Base-by-base conservation (phyloP, 2,797 vertebrate species). In the Falco columbarius region DNA sequence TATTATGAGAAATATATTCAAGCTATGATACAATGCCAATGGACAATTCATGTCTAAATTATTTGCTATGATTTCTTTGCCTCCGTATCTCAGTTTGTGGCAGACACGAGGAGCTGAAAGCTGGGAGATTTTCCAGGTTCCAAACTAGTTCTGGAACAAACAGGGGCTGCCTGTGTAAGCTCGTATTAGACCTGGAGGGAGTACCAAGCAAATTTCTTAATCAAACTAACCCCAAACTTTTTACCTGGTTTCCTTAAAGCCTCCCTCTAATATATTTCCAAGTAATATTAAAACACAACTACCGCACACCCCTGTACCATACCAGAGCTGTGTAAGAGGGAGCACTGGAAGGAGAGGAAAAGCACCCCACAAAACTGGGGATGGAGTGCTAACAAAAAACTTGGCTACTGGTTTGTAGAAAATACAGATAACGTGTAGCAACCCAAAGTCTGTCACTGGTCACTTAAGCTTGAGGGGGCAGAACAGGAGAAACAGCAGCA, bases 1-100 rank as follows among this genome's bases (percentile, higher is more conserved):
- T 96, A 93, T 96, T 94, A 97, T 91, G 70, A 95, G 79, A 93
- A 94, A 97, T 93, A 86, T 62, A 96, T 96, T 95, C 94, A 88
- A 93, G 94, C 89, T 86, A 94, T 76, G 93, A 94, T 91, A 97
- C 94, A 96, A 97, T 79, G 89, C 93, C 94, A 91, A 30, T 36
- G 73, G 92, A 96, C 84, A 93, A 96, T 92, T 96, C 86, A 81
- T 30, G 91, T 83, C 75, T 94, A 80, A 95, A 96, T 91, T 90
- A 94, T 96, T 92, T 47, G 1, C 87, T 67, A 65, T 88, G 91
- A 96, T 95, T 95, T 96, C 95, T 95, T 90, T 97, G 84, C 91
- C 2, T 2, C 66, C 0, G 1, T 73, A 86, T 86, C 93, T 89
- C 70, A 30, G 81, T 81, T 67, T 74, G 68, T 74, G 81, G 93